Base-by-base conservation (phyloP, 2,888 invertebrate genomes). In the Mesorhabditis spiculigera region DNA sequence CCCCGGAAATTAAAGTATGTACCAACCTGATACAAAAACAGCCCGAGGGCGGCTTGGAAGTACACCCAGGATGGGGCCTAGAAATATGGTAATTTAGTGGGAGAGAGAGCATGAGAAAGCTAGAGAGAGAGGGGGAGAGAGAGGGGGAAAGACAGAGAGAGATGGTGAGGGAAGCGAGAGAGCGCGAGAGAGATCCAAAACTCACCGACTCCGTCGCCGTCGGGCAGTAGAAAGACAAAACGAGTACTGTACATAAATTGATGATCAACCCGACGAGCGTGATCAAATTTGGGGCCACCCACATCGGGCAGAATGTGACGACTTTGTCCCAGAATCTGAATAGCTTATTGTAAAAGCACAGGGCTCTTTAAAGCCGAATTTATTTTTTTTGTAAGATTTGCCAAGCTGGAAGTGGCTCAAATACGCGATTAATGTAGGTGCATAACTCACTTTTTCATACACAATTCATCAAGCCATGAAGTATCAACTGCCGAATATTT, bases 271-370 rank as follows among this genome's bases (percentile, higher is more conserved):
- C 98, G 87, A 93, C 89, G 76, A 95, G 91, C 78, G 97, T 97
- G 86, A 98, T 94, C 86, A 95, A 90, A 90, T 99, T 99, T 86
- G 98, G 98, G 67, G 98, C 97, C 80, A 97, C 90, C 93, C 94
- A 95, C 79, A 93, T 88, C 62, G 98, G 97, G 68, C 88, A 86
- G 68, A 93, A 91, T 88, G 92, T 86, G 63, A 94, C 93, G 78
- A 96, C 90, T 93, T 93, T 95, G 88, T 93, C 92, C 98, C 98
- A 98, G 91, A 93, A 97, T 67, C 92, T 92, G 76, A 44, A 28
- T 1, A 28, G 28, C 28, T 28, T 28, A 28, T 28, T 28, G 28
- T 28, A 28, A 28, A 28, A 28, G 28, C 28, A 28, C 28, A 28
- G 3, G 3, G 28, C 28, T 28, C 28, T 28, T 28, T 28, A 28